Base-by-base conservation (phyloP, 2,888 invertebrate genomes). In the Caenorhabditis sp. region DNA sequence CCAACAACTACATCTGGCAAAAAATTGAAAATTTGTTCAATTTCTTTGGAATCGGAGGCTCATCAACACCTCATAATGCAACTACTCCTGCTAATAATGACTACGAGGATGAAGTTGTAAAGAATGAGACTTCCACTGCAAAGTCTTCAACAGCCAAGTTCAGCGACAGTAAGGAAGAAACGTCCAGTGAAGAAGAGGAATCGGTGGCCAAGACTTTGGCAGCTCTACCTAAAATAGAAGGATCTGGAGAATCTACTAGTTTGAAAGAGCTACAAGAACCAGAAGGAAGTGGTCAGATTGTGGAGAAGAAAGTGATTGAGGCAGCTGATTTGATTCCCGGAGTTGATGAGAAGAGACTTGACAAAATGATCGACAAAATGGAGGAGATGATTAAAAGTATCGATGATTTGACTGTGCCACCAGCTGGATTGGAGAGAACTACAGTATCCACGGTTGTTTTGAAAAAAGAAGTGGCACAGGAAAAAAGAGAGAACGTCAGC, bases 1-100 rank as follows among this genome's bases (percentile, higher is more conserved):
- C 83, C 54, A 85, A 84, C 72, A 86, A 86, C 49, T 86, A 86
- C 68, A 85, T 86, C 63, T 86, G 85, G 85, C 74, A 74, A 38
- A 86, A 84, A 47, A 79, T 86, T 63, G 85, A 86, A 51, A 76
- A 84, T 54, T 63, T 86, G 56, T 83, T 86, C 58, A 82, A 73
- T 24, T 86, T 83, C 38, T 86, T 86, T 54, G 86, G 86, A 69
- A 84, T 86, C 26, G 82, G 81, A 10, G 56, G 44, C 4, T 47
- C 77, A 1, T 51, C 77, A 41, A 68, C 69, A n/a, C 49, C 64
- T 49, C 70, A 68, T 35, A 84, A 63, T 28, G 72, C 75, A 14
- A 69, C 66, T 24, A 26, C 24, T 12, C 2, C 56, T n/a, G n/a
- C 31, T 26, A 56, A 35, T 2, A 83, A 79, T 56, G 84, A 84